A percentile compares a stretch with the other conserved stretches of the same genome.
These are phyloP conservation scores for Melikaiella ostensackeni DNA, from an alignment of 2,888 invertebrate species.

Conservation along the genomic window DNA sequence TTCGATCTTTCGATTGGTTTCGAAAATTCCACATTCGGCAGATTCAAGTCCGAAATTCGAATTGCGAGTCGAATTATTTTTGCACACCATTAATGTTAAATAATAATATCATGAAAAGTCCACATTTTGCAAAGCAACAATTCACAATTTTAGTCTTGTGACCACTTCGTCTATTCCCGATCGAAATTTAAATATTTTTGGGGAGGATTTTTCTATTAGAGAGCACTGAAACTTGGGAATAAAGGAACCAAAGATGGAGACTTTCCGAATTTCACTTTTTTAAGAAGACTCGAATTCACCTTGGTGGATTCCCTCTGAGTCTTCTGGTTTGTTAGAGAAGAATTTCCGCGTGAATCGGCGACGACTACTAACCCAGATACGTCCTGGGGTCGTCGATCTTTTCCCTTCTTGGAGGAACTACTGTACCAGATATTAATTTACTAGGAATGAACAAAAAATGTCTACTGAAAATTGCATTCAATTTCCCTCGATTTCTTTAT, in stretches of 20 bases:
- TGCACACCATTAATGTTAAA: no score
- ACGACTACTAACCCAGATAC: constrained; percentile 77
- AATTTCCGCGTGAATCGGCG: constrained; percentile 75
- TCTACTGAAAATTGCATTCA: neutral
- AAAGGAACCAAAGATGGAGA: constrained; percentile 5
- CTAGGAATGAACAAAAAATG: constrained; percentile 48
- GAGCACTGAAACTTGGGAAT: neutral
- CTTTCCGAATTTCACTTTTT: constrained; percentile 69
- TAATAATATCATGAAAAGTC: no score
- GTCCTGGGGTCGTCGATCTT: constrained; percentile 75
- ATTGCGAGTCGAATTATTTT: no score
- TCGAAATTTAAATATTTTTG: neutral
- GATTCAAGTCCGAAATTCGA: no score
- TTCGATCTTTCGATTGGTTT: no score
- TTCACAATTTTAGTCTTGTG: no score
- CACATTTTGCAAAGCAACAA: no score
- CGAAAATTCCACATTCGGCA: no score
- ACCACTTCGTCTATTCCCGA: no score
- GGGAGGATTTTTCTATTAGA: neutral
- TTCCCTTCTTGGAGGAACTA: constrained; percentile 69
- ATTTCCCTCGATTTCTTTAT: constrained; percentile 27
- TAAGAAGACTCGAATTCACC: constrained; percentile 56
- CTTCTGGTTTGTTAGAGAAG: constrained; percentile 69
- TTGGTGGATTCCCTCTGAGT: constrained; percentile 58
- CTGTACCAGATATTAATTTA: constrained; percentile 73